phyloP scores from a whole-genome alignment of 2,888 invertebrate species.

The Apodemia arnacis region DNA sequence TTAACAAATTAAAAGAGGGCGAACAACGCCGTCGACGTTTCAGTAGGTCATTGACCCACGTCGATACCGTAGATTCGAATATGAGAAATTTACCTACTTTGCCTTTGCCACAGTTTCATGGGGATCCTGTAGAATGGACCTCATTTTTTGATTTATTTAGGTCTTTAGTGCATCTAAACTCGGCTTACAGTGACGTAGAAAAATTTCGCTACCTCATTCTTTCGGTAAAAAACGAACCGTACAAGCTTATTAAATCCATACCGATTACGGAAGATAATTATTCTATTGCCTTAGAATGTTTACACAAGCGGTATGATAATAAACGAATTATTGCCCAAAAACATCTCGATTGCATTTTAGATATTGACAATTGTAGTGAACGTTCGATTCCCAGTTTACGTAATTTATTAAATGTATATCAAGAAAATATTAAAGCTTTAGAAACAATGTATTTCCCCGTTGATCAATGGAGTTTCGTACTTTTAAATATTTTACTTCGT shows the following conservation, averaged over 20 bases:
- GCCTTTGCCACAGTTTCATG: not conserved
- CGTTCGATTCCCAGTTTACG: not conserved
- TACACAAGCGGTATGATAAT: not conserved
- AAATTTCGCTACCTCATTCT: too few relatives aligned
- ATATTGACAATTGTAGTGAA: not conserved
- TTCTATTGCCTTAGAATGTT: not conserved
- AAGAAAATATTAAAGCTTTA: constrained; percentile 5
- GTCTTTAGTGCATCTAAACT: not conserved
- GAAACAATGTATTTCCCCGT: not conserved
- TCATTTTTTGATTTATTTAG: not conserved
- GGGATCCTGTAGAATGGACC: not conserved
- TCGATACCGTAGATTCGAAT: not conserved
- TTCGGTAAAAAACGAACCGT: not conserved
- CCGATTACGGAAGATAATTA: not conserved
- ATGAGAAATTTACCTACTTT: not conserved
- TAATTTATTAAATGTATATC: not conserved
- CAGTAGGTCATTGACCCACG: not conserved
- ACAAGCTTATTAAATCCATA: not conserved
- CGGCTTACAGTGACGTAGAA: too few relatives aligned
- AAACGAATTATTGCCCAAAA: not conserved
- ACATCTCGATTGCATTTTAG: not conserved
- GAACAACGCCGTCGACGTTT: not conserved
- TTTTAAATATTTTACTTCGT: not conserved
- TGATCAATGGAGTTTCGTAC: not conserved
- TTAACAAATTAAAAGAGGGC: not conserved